These are phyloP conservation scores for Lypha dubia DNA, from an alignment of 2,888 invertebrate species.

Conservation along the genomic window DNA sequence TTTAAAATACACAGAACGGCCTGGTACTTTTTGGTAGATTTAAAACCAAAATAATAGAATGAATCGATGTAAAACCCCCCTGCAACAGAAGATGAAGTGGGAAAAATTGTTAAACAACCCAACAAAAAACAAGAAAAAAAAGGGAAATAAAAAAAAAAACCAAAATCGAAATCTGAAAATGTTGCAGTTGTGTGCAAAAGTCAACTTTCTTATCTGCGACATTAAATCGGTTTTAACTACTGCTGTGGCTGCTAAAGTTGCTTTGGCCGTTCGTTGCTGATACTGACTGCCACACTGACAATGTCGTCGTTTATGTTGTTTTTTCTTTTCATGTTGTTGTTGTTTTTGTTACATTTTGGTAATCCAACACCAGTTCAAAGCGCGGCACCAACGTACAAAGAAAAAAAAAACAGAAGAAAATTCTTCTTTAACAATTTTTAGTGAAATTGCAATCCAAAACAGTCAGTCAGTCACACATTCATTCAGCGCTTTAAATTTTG, in stretches of 20 bases:
- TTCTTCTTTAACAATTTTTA: conserved; percentile 31
- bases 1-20: conserved; percentile 33
- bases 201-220: conserved; percentile 72
- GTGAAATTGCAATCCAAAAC: conserved; percentile 56
- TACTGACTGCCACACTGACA: conserved; percentile 54
- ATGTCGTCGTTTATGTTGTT: conserved; percentile 39
- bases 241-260: conserved; percentile 60
- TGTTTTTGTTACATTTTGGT: conserved; percentile 44
- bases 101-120: conserved; percentile 39
- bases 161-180: conserved; percentile 35
- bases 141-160: conserved; percentile 27
- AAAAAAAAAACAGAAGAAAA: conserved; percentile 46
- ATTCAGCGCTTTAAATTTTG: conserved; percentile 40
- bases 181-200: conserved; percentile 71
- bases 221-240: conserved; percentile 71
- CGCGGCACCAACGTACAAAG: conserved; percentile 40
- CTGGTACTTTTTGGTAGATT: conserved; percentile 45
- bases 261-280: conserved; percentile 46
- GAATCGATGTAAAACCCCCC: conserved; percentile 14
- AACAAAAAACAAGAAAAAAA: conserved; percentile 15
- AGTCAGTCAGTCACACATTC: conserved; percentile 21
- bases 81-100: conserved; percentile 17
- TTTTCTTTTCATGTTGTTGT: conserved; percentile 25
- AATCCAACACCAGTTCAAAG: conserved; percentile 72
- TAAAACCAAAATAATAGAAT: conserved; percentile 58